phyloP scores from a whole-genome alignment of 2,113 vertebrate species.

The Athene noctua region DNA sequence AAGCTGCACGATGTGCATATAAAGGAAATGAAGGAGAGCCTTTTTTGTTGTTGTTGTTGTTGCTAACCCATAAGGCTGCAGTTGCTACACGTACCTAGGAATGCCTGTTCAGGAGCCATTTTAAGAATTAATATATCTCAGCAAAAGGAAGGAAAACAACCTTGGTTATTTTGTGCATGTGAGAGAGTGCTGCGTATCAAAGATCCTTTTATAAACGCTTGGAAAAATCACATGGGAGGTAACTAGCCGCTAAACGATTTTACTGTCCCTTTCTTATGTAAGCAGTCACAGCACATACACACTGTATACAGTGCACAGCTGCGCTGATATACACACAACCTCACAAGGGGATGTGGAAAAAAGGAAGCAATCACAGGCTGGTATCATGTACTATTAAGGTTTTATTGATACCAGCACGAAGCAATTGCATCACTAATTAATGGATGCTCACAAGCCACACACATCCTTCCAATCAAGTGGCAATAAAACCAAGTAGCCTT shows the following conservation, averaged over 20 bases:
- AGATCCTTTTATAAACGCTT: background rate
- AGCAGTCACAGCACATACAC: background rate
- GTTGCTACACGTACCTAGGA: background rate
- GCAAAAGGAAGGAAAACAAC: constrained; percentile 23
- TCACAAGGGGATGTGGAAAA: background rate
- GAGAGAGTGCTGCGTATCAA: background rate
- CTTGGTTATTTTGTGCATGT: background rate
- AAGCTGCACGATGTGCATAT: constrained; percentile 40
- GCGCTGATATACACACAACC: background rate
- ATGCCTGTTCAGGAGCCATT: constrained; percentile 51
- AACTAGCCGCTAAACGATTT: background rate
- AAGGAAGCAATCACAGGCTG: constrained; percentile 19
- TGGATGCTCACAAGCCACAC: constrained; percentile 13
- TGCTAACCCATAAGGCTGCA: background rate
- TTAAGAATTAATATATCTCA: constrained; percentile 34
- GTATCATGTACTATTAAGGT: constrained; percentile 1
- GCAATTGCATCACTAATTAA: constrained; percentile 47
- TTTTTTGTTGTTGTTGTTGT: background rate
- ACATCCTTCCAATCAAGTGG: background rate
- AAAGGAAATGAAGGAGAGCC: constrained; percentile 38
- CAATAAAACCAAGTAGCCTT: background rate
- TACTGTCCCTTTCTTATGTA: background rate
- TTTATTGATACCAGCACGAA: constrained; percentile 40
- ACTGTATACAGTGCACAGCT: background rate
- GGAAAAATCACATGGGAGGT: constrained; percentile 12